Conservation (phyloP, 2,888 invertebrate species). For the Pristionchus japonicus region DNA sequence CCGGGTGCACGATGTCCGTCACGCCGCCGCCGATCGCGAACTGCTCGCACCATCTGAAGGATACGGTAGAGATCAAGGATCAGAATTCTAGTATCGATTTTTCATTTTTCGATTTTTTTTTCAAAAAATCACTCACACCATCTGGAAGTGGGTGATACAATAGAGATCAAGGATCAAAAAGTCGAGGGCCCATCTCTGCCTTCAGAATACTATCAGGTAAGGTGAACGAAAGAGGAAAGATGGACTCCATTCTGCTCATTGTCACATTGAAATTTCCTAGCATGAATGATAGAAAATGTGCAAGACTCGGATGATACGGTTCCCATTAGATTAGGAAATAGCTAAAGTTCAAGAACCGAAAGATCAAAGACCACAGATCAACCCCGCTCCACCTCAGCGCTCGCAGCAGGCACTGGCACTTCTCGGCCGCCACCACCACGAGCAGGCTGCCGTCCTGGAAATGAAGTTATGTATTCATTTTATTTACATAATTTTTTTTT, state of each 20-base stretch:
- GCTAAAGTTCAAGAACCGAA: too few species aligned
- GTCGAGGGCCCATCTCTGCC: too few species aligned
- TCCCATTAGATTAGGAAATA: too few species aligned
- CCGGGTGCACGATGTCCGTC: not conserved
- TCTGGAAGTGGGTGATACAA: too few species aligned
- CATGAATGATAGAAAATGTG: not conserved
- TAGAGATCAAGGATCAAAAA: slow-evolving; percentile 10
- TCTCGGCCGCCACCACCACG: slow-evolving; percentile 52
- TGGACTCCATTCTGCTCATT: not conserved
- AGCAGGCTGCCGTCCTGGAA: slow-evolving; percentile 51
- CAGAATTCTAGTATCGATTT: too few species aligned
- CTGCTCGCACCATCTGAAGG: slow-evolving; percentile 52
- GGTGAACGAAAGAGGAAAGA: too few species aligned
- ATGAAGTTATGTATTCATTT: not conserved
- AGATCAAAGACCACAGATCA: not conserved
- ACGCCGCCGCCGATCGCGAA: slow-evolving; percentile 47
- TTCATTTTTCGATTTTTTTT: too few species aligned
- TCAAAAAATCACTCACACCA: too few species aligned
- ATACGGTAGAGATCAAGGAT: not conserved
- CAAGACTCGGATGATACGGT: too few species aligned
- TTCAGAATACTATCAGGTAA: too few species aligned
- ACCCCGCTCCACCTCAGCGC: slow-evolving; percentile 50
- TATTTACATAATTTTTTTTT: not conserved
- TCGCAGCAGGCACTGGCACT: slow-evolving; percentile 52
- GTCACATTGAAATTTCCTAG: not conserved